Evolutionary conservation across 2,797 vertebrate species (phyloP), one percentile per base, ranked within the genome.

Genomic region (Ctenopoma kingsleyae): DNA sequence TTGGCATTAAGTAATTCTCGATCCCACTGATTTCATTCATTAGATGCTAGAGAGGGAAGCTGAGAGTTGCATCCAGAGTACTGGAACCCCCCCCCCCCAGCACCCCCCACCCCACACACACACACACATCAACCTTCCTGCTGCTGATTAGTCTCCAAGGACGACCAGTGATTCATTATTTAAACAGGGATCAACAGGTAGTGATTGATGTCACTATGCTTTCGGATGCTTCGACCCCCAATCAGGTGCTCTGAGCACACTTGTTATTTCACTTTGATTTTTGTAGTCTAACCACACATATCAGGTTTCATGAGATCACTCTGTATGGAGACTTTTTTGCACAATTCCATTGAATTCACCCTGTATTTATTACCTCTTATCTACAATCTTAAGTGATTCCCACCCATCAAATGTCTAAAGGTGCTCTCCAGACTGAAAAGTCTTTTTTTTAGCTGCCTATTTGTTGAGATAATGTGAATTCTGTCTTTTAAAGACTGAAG

Each of bases 101-200:
- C 25, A 27, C 27, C 27, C 5, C 27, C 27, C 73, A 71, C 30
- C 36, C 67, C 54, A 27, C 25, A n/a, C n/a, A n/a, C n/a, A n/a
- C n/a, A n/a, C n/a, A 25, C 27, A 6, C 44, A 70, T 84, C 83
- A 81, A 75, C 83, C 62, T 87, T 76, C 67, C 66, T 69, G 54
- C 75, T 72, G 50, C 78, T 82, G 85, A 90, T 91, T 85, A 77
- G 87, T 86, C 84, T 89, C 86, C 84, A 88, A 87, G 82, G 86
- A 64, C 65, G 9, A 76, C 67, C 54, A 40, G 75, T 9, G 68
- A 89, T 73, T 85, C 71, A 86, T 88, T 78, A 79, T 73, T 85
- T 78, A 86, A 78, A 81, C 47, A 70, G 49, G 75, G 75, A 86
- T 82, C 70, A 80, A 71, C 73, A 68, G 69, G 76, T 71, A 53